Percentiles rank a stretch among this genome's conserved stretches.
These are phyloP conservation scores for Pangasianodon hypophthalmus DNA, from an alignment of 2,113 vertebrate genomes.

Conservation along the genomic window DNA sequence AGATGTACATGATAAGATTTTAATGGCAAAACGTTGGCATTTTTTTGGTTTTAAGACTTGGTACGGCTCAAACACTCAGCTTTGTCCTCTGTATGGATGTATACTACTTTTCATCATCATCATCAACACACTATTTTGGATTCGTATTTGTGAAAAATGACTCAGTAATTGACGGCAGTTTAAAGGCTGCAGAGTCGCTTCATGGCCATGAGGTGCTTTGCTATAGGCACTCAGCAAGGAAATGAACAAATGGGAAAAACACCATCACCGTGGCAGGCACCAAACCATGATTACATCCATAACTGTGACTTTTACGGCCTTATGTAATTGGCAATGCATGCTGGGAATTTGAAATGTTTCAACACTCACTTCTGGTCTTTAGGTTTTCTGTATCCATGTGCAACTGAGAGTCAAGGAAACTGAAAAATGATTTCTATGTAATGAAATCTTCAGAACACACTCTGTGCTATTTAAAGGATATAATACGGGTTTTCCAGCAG, in stretches of 20 bases:
- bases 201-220: not conserved
- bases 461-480: slow-evolving; percentile 81
- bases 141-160: not conserved
- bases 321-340: not conserved
- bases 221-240: not conserved
- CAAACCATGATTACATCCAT: no score
- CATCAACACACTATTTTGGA: not conserved
- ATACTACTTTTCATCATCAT: not conserved
- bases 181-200: not conserved
- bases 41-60: no score
- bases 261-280: not conserved
- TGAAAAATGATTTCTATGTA: not conserved
- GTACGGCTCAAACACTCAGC: not conserved
- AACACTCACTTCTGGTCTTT: slow-evolving; percentile 95
- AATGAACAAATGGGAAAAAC: no score
- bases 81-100: no score
- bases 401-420: slow-evolving; percentile 78
- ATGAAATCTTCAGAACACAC: not conserved
- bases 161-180: not conserved
- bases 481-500: slow-evolving; percentile 97
- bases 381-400: slow-evolving; percentile 96
- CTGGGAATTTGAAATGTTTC: not conserved
- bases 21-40: no score
- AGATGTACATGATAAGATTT: no score
- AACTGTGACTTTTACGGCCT: not conserved